Conservation (phyloP, 2,888 invertebrate genomes). For the Drosophila niveifrons region DNA sequence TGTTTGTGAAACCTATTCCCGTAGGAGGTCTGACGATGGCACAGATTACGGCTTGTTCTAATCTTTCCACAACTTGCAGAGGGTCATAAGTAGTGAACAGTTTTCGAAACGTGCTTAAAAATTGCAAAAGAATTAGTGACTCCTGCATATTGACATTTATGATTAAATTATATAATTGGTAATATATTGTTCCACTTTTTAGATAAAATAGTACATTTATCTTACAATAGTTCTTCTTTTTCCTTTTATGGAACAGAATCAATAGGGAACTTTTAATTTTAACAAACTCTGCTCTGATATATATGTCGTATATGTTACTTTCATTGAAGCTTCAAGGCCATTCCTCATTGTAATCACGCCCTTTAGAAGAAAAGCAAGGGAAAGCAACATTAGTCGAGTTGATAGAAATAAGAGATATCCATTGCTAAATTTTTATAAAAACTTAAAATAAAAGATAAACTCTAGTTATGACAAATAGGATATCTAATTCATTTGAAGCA, state of each 20-base stretch:
- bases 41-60: slow-evolving; percentile 1
- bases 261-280: too few relatives aligned
- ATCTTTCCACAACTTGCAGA: slow-evolving; percentile 11
- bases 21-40: slow-evolving; percentile 1
- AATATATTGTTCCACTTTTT: too few relatives aligned
- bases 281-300: too few relatives aligned
- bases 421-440: background rate
- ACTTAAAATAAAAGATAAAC: too few relatives aligned
- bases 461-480: too few relatives aligned
- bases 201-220: too few relatives aligned
- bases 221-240: too few relatives aligned
- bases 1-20: slow-evolving; percentile 30
- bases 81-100: background rate
- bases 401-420: slow-evolving; percentile 1
- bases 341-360: background rate
- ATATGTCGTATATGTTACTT: background rate
- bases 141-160: background rate
- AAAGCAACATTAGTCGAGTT: background rate
- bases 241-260: too few relatives aligned
- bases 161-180: background rate
- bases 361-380: background rate
- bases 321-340: slow-evolving; percentile 40
- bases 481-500: too few relatives aligned
- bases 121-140: background rate
- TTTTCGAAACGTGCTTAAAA: background rate